These are phyloP conservation scores for Taphrorychus bicolor DNA, from an alignment of 2,888 invertebrate genomes.

Conservation along the genomic window DNA sequence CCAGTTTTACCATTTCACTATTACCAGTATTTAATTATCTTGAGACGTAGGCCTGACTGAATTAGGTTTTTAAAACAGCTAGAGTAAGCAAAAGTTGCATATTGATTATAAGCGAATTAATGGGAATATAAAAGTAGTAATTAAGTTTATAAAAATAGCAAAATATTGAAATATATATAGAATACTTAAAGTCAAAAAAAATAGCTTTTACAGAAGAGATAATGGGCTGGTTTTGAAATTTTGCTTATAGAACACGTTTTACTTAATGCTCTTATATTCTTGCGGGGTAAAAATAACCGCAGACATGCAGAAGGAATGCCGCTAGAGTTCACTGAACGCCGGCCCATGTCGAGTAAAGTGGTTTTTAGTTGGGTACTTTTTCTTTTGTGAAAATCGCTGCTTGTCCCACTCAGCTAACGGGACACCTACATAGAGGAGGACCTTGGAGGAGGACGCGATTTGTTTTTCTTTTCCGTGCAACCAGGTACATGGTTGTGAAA, in stretches of 20 bases:
- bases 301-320: constrained; percentile 27
- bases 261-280: constrained; percentile 20
- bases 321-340: constrained; percentile 31
- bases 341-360: constrained; percentile 14
- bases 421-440: neutral
- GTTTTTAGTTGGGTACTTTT: constrained; percentile 12
- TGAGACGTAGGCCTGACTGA: too few species aligned
- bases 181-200: neutral
- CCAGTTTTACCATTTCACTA: too few species aligned
- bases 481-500: neutral
- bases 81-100: too few species aligned
- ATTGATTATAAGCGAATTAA: too few species aligned
- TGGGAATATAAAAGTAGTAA: too few species aligned
- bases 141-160: too few species aligned
- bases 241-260: constrained; percentile 23
- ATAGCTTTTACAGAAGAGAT: neutral
- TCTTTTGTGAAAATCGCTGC: neutral
- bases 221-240: constrained; percentile 11
- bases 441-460: neutral
- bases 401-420: constrained; percentile 6
- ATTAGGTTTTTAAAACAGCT: too few species aligned
- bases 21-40: too few species aligned
- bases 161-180: neutral
- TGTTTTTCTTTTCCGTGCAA: neutral
- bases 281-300: constrained; percentile 27